Base-by-base conservation (phyloP, 2,888 invertebrate species). In the Deilephila elpenor region DNA sequence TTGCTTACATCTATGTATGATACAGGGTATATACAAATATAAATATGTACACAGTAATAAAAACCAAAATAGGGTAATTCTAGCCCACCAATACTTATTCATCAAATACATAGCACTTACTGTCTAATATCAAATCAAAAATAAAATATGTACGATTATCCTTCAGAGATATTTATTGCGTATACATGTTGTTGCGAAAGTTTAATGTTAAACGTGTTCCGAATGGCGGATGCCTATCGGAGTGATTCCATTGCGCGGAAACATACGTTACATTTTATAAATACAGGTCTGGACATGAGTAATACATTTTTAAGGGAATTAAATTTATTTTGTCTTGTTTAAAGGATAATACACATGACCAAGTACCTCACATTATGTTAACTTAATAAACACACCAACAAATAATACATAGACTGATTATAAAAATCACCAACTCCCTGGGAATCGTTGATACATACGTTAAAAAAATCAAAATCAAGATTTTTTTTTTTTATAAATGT, bases 181-280 rank as follows among this genome's bases (percentile, higher is more conserved):
- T 17, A 67, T 51, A 51, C 44, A 67, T 67, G 19, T 56, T n/a
- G 62, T 62, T 67, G 67, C 44, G 67, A 51, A 51, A 67, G 17
- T 62, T 62, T 67, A 67, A 67, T 67, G 67, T 17, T 67, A 67
- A 67, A 67, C 67, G 67, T 67, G 67, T 67, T 51, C 14, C 25
- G 67, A 67, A 67, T 67, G 20, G 19, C 37, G 20, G 44, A n/a
- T 37, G 25, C 7, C 1, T 17, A 19, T 34, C 34, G 62, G 62
- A 34, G 3, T 37, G 20, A 20, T 32, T 64, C 20, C 64, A 25
- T 25, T 6, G 19, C 56, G n/a, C 67, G 11, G 64, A 64, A 67
- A 67, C 51, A 44, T 67, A 67, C 17, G 44, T 67, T 51, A 67
- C 51, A 67, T 67, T 51, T 64, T 67, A 44, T 44, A 37, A 67